These are phyloP conservation scores for Drosophila suboccidentalis DNA, from an alignment of 2,888 invertebrate species.

Conservation along the genomic window DNA sequence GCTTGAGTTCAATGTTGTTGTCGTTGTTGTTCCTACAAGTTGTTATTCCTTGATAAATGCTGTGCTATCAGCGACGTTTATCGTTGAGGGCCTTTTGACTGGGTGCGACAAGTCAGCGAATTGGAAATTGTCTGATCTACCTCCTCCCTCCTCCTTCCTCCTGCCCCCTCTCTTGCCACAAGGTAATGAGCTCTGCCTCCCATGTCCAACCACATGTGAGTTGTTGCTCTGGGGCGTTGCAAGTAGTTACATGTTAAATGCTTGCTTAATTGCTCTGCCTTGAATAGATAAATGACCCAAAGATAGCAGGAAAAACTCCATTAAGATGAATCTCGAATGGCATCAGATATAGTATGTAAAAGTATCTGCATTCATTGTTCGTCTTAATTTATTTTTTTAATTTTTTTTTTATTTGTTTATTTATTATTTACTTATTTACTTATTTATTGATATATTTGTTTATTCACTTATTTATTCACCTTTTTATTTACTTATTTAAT, in stretches of 20 bases:
- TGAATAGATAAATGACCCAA: conserved; percentile 53
- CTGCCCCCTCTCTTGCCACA: neutral
- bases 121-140: conserved; percentile 60
- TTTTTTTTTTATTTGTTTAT: too few relatives aligned
- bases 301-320: conserved; percentile 14
- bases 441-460: too few relatives aligned
- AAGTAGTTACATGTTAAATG: conserved; percentile 73
- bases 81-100: conserved; percentile 65
- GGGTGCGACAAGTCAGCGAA: conserved; percentile 77
- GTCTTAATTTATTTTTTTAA: too few relatives aligned
- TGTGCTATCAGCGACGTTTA: conserved; percentile 76
- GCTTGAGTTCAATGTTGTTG: conserved; percentile 56
- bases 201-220: conserved; percentile 15
- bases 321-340: neutral
- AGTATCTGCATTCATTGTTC: neutral
- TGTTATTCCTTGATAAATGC: conserved; percentile 73
- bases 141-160: neutral
- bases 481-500: too few relatives aligned
- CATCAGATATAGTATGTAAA: neutral
- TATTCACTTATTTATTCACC: too few relatives aligned
- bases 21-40: conserved; percentile 48
- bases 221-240: conserved; percentile 64
- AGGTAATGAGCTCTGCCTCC: conserved; percentile 50
- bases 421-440: too few relatives aligned
- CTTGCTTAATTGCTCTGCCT: conserved; percentile 63